Evolutionary conservation across 2,888 invertebrate genomes (phyloP).

Genomic region (Nymphalis c-album): DNA sequence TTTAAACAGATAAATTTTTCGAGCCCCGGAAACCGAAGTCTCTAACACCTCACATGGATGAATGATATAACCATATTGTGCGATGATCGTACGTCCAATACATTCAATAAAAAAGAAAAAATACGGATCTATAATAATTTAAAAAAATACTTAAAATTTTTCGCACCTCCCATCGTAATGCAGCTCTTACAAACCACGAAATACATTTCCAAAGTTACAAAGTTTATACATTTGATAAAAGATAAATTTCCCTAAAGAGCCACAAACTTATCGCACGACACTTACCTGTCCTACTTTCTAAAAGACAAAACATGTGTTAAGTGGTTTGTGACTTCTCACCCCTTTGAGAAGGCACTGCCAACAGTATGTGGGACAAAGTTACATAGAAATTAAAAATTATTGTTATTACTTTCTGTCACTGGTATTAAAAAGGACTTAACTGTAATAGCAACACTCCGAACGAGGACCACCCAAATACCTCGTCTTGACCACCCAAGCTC

Average conservation of each 20-base stretch:
- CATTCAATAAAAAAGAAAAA: neutral
- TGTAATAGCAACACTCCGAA: no score
- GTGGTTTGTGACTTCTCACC: conserved; percentile 34
- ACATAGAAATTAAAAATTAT: conserved; percentile 5
- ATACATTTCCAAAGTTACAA: conserved; percentile 23
- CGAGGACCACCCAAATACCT: no score
- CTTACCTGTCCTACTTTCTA: conserved; percentile 33
- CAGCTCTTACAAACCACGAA: neutral
- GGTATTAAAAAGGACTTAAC: neutral
- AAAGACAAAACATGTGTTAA: conserved; percentile 38
- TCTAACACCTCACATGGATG: no score
- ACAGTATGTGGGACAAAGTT: conserved; percentile 22
- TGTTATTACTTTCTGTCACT: neutral
- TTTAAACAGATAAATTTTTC: no score
- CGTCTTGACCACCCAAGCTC: no score
- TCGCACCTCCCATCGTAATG: neutral
- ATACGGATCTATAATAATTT: neutral
- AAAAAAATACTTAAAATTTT: neutral
- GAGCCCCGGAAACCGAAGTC: no score
- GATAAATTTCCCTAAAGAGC: conserved; percentile 34
- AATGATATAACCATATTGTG: no score
- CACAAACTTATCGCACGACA: conserved; percentile 31
- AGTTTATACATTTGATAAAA: conserved; percentile 26
- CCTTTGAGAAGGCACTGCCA: conserved; percentile 23
- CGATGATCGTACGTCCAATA: no score